These are phyloP conservation scores for Ctenodactylus gundi DNA, from an alignment of 2,113 vertebrate genomes.

Conservation along the genomic window DNA sequence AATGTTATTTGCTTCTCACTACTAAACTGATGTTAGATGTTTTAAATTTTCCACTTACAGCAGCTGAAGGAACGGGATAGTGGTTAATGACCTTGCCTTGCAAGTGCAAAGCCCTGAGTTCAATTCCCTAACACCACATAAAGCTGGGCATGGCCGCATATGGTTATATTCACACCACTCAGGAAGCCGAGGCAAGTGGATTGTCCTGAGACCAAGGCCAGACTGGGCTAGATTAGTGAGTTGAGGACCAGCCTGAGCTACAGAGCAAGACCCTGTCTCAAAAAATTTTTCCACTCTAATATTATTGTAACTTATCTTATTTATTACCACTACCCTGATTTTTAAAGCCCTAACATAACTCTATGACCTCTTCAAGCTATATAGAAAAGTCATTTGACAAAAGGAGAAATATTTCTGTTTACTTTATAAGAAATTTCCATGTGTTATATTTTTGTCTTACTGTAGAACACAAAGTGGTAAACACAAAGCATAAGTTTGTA, in stretches of 20 bases:
- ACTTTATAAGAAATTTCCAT: neutral
- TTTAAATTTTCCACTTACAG: neutral
- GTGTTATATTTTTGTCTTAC: neutral
- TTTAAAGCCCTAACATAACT: neutral
- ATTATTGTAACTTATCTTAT: neutral
- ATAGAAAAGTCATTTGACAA: neutral
- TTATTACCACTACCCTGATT: neutral
- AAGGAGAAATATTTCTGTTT: neutral
- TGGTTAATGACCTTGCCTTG: no score
- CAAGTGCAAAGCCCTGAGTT: no score
- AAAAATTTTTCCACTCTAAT: neutral
- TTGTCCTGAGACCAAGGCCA: no score
- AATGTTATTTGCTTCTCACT: neutral
- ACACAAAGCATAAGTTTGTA: neutral
- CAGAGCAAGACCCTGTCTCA: no score
- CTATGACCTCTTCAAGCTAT: neutral
- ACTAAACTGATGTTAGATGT: neutral
- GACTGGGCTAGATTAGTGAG: no score
- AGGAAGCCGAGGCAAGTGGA: no score
- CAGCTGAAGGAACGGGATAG: no score
- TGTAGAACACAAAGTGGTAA: neutral
- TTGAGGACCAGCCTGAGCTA: no score
- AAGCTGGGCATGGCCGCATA: no score
- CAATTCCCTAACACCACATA: no score
- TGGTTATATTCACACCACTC: no score